A percentile compares a stretch with the other conserved stretches of the same genome.
Conservation (phyloP, 1,140 invertebrate genomes). For the Drosophila chauvacae region DNA sequence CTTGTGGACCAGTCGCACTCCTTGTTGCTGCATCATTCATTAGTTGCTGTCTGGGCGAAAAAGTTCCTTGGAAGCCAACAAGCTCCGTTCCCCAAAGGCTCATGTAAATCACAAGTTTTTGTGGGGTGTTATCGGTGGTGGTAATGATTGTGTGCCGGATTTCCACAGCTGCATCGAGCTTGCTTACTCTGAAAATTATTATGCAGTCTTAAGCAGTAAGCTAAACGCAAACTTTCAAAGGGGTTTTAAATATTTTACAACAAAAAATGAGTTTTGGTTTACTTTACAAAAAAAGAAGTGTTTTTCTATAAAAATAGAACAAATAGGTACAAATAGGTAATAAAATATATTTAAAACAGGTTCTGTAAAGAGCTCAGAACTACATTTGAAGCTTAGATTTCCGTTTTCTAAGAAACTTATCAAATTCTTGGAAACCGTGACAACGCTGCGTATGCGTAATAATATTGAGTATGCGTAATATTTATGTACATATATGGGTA, state of each 20-base stretch:
- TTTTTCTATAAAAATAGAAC: too few species aligned
- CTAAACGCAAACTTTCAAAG: conserved; percentile 6
- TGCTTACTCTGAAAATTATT: conserved; percentile 18
- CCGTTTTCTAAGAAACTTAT: too few species aligned
- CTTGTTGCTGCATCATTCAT: conserved; percentile 50
- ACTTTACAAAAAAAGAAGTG: too few species aligned
- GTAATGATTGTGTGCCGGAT: conserved; percentile 20
- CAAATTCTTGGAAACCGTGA: background rate
- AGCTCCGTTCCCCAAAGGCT: background rate
- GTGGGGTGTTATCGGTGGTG: conserved; percentile 3
- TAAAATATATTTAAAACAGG: background rate
- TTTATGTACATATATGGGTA: too few species aligned
- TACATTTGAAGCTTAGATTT: background rate
- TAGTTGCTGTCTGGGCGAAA: conserved; percentile 48
- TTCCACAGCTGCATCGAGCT: conserved; percentile 4
- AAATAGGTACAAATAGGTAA: background rate
- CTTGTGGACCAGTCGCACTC: conserved; percentile 13
- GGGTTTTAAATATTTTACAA: background rate
- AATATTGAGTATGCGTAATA: too few species aligned
- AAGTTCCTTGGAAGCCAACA: conserved; percentile 32
- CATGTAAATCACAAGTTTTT: conserved; percentile 33
- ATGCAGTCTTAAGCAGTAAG: conserved; percentile 4
- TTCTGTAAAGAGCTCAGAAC: too few species aligned
- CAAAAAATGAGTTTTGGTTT: background rate
- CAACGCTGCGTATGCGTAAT: background rate